phyloP scores from a whole-genome alignment of 1,140 invertebrate species.

The Scylla paramamosain region DNA sequence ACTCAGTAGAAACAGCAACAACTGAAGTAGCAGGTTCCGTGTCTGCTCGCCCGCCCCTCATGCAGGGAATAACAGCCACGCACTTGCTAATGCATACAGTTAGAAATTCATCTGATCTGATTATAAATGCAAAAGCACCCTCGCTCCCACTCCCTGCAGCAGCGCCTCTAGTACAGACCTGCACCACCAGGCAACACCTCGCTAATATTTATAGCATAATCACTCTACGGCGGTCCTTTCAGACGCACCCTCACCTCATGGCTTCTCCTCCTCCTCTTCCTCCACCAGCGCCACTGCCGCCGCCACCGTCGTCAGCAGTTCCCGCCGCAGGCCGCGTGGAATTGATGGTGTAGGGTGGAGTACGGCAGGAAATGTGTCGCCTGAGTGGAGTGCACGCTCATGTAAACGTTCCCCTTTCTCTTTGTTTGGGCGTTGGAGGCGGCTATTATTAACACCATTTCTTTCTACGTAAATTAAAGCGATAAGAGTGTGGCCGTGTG shows the following conservation, averaged over 20 bases:
- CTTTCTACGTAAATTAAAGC: neutral
- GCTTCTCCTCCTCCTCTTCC: neutral
- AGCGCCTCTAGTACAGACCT: neutral
- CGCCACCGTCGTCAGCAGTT: neutral
- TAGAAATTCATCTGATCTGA: neutral
- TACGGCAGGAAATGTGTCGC: neutral
- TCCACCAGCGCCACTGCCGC: neutral
- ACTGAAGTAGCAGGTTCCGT: too few species aligned
- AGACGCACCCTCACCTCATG: neutral
- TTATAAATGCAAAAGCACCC: neutral
- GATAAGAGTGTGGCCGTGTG: neutral
- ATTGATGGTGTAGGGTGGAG: neutral
- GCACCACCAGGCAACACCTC: too few species aligned
- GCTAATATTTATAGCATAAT: too few species aligned
- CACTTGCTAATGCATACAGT: neutral
- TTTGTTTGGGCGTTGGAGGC: neutral
- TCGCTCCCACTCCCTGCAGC: neutral
- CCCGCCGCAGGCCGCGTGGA: neutral
- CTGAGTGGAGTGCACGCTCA: neutral
- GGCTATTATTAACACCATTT: neutral
- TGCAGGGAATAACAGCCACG: too few species aligned
- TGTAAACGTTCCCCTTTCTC: neutral
- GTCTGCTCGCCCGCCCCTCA: too few species aligned
- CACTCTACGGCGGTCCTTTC: too few species aligned
- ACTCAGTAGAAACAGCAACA: too few species aligned